A percentile compares a stretch with the other conserved stretches of the same genome.
Evolutionary conservation across 2,797 vertebrate species (phyloP).

Genomic region (Enteromius unitaeniatus): DNA sequence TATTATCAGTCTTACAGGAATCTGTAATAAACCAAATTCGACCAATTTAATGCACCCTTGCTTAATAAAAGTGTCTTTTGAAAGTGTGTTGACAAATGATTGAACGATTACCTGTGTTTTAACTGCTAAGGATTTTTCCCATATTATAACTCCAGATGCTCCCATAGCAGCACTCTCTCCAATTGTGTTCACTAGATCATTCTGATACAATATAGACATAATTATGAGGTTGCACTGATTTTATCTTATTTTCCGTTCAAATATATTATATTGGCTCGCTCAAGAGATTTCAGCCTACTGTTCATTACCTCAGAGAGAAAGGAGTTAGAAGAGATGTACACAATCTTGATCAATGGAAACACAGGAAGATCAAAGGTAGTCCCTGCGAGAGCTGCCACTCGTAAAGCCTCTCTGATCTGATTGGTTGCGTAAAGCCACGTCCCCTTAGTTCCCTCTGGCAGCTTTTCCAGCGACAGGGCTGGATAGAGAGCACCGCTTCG

Average conservation of each 20-base stretch:
- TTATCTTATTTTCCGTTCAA: not conserved
- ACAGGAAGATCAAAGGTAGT: constrained; percentile 76
- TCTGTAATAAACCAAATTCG: not conserved
- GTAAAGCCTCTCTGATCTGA: constrained; percentile 78
- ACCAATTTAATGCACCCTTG: not conserved
- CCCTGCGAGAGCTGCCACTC: constrained; percentile 74
- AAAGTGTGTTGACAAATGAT: not conserved
- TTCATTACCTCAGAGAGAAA: constrained; percentile 78
- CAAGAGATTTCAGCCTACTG: not conserved
- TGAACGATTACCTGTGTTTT: constrained; percentile 63
- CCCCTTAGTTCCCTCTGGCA: constrained; percentile 71
- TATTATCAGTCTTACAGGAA: not conserved
- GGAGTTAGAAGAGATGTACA: constrained; percentile 75
- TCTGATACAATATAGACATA: constrained; percentile 65
- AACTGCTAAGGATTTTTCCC: constrained; percentile 71
- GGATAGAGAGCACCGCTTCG: constrained; percentile 79
- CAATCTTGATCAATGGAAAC: constrained; percentile 78
- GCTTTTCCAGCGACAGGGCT: constrained; percentile 76
- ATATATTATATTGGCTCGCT: not conserved
- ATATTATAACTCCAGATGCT: constrained; percentile 80
- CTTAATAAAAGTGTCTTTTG: not conserved
- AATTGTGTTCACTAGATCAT: constrained; percentile 81
- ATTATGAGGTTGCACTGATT: not conserved
- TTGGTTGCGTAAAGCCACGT: constrained; percentile 74
- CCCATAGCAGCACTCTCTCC: constrained; percentile 87